These are phyloP conservation scores for Oscheius sp. DNA, from an alignment of 2,888 invertebrate genomes.

Conservation along the genomic window DNA sequence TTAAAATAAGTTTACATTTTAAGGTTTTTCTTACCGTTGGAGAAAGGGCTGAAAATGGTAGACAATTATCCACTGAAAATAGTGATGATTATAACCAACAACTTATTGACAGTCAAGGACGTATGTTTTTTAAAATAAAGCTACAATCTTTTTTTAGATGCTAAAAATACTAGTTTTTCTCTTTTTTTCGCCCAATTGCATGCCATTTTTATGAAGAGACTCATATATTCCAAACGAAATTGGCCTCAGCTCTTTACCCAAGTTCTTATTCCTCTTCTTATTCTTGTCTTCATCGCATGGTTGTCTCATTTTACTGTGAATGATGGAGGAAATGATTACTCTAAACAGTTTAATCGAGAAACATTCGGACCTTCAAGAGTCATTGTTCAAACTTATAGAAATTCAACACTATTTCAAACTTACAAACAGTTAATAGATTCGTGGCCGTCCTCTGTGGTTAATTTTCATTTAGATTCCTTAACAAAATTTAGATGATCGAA, in stretches of 20 bases:
- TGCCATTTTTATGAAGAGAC: slow-evolving; percentile 36
- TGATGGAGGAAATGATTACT: slow-evolving; percentile 6
- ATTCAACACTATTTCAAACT: not conserved
- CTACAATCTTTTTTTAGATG: not conserved
- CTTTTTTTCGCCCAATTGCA: slow-evolving; percentile 26
- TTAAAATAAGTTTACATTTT: not conserved
- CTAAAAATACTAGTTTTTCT: slow-evolving; percentile 11
- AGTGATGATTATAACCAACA: slow-evolving; percentile 1
- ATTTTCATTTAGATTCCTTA: not conserved
- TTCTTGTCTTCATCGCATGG: slow-evolving; percentile 37
- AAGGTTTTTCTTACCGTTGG: slow-evolving; percentile 32
- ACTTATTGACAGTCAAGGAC: slow-evolving; percentile 42
- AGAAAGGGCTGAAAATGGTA: slow-evolving; percentile 11
- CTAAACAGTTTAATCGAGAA: not conserved
- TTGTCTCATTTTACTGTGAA: slow-evolving; percentile 20
- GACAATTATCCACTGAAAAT: not conserved
- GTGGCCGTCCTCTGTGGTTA: not conserved
- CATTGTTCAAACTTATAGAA: not conserved
- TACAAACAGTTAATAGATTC: slow-evolving; percentile 7
- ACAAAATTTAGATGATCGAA: not conserved
- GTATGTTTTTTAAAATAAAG: not conserved
- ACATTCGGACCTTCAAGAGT: slow-evolving; percentile 26
- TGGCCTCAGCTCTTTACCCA: slow-evolving; percentile 44
- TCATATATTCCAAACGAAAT: slow-evolving; percentile 35
- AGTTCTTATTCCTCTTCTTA: slow-evolving; percentile 35